phyloP scores from a whole-genome alignment of 2,113 vertebrate species.

The Pimephales promelas region DNA sequence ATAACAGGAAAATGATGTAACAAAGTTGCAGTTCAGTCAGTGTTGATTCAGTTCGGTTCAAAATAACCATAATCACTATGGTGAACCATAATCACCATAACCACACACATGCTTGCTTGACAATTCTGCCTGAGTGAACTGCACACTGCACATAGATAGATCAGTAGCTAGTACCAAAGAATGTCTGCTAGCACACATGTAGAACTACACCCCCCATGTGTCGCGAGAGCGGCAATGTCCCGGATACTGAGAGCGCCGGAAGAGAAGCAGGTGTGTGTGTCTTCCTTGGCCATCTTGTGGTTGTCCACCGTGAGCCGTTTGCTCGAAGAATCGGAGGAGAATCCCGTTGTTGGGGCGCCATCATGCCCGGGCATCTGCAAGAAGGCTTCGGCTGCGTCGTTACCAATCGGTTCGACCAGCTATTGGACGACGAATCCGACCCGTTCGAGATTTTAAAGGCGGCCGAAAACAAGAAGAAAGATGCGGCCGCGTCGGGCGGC shows the following conservation, averaged over 20 bases:
- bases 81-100: too few species aligned
- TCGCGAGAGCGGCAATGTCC: constrained; percentile 69
- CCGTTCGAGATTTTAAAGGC: constrained; percentile 93
- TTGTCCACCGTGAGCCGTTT: constrained; percentile 83
- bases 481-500: constrained; percentile 76
- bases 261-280: constrained; percentile 92
- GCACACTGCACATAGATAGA: background rate
- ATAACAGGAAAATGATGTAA: too few species aligned
- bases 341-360: constrained; percentile 94
- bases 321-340: constrained; percentile 90
- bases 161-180: too few species aligned
- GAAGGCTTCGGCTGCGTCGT: constrained; percentile 97
- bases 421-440: constrained; percentile 96
- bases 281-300: constrained; percentile 96
- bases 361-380: constrained; percentile 99
- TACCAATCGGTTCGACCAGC: constrained; percentile 95
- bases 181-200: too few species aligned
- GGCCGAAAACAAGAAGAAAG: constrained; percentile 92
- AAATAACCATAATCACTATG: too few species aligned
- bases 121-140: background rate
- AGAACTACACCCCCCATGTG: constrained; percentile 78
- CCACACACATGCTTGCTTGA: background rate
- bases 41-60: too few species aligned
- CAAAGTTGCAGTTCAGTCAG: too few species aligned
- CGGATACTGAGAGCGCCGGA: constrained; percentile 92